Conservation (phyloP, 2,888 invertebrate species). For the Limnephilus marmoratus region DNA sequence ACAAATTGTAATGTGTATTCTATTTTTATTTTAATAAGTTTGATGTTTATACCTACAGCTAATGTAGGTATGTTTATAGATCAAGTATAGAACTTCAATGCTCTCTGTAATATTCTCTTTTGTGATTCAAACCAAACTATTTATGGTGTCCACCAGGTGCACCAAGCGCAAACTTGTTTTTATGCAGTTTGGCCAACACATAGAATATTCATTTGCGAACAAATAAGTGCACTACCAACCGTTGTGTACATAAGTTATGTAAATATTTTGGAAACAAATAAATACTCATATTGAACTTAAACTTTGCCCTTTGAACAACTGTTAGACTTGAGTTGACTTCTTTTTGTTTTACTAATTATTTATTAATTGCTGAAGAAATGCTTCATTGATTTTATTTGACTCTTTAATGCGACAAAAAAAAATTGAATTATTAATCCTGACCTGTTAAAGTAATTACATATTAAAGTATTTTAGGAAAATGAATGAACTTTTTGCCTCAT, state of each 20-base stretch:
- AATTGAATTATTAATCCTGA: neutral
- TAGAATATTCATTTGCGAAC: constrained; percentile 54
- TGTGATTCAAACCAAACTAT: constrained; percentile 33
- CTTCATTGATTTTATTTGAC: neutral
- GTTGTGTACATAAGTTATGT: neutral
- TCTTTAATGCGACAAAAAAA: neutral
- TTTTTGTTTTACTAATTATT: neutral
- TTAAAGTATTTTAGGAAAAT: neutral
- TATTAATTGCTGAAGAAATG: neutral
- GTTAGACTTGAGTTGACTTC: neutral
- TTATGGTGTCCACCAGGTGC: constrained; percentile 54
- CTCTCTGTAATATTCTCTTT: constrained; percentile 51
- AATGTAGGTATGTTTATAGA: constrained; percentile 27
- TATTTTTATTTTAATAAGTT: constrained; percentile 55
- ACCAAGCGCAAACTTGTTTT: constrained; percentile 52
- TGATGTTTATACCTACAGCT: constrained; percentile 37
- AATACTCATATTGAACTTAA: neutral
- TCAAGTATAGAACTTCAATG: constrained; percentile 45
- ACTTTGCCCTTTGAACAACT: neutral
- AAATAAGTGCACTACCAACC: constrained; percentile 40
- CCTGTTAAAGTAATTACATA: neutral
- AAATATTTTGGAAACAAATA: constrained; percentile 2
- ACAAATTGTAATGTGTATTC: constrained; percentile 64
- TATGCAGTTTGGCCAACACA: constrained; percentile 50
- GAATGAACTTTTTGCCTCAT: neutral